Percentiles rank a stretch among this genome's conserved stretches.
Evolutionary conservation across 2,797 vertebrate species (phyloP).

Genomic region (Chrysocyon brachyurus): DNA sequence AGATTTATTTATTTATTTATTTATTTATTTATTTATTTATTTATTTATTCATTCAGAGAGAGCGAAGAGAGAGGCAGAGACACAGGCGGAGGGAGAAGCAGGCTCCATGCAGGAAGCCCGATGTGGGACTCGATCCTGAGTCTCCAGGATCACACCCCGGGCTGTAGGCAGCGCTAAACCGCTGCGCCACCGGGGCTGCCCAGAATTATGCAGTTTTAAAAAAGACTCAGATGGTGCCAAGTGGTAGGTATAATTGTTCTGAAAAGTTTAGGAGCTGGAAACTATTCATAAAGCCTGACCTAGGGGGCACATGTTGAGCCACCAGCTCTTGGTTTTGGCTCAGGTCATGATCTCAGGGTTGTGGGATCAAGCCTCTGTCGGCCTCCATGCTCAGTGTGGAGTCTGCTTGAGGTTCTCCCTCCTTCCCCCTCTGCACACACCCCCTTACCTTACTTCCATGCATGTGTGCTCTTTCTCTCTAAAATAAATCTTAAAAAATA

Average conservation of each 20-base stretch:
- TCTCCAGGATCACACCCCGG: too few species aligned
- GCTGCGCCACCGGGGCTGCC: too few species aligned
- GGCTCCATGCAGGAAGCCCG: too few species aligned
- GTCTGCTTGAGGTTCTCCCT: background rate
- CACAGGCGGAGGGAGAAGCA: too few species aligned
- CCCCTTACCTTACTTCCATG: too few species aligned
- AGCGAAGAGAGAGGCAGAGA: too few species aligned
- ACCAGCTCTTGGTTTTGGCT: background rate
- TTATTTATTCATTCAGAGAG: too few species aligned
- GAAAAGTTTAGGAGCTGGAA: conserved; percentile 22
- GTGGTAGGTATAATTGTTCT: background rate
- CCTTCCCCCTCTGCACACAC: background rate
- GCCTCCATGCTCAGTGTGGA: background rate
- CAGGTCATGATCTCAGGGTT: background rate
- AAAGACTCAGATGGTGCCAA: background rate
- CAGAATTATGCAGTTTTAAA: background rate
- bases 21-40: too few species aligned
- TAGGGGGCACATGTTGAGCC: background rate
- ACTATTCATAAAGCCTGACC: conserved; percentile 32
- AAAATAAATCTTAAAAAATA: background rate
- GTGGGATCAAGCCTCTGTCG: background rate
- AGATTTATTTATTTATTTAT: too few species aligned
- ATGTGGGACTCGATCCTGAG: too few species aligned
- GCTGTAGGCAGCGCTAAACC: too few species aligned
- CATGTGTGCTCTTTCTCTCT: background rate